Percentiles rank a stretch among this genome's conserved stretches.
These are phyloP conservation scores for Agriopis aurantiaria DNA, from an alignment of 2,888 invertebrate genomes.

Conservation along the genomic window DNA sequence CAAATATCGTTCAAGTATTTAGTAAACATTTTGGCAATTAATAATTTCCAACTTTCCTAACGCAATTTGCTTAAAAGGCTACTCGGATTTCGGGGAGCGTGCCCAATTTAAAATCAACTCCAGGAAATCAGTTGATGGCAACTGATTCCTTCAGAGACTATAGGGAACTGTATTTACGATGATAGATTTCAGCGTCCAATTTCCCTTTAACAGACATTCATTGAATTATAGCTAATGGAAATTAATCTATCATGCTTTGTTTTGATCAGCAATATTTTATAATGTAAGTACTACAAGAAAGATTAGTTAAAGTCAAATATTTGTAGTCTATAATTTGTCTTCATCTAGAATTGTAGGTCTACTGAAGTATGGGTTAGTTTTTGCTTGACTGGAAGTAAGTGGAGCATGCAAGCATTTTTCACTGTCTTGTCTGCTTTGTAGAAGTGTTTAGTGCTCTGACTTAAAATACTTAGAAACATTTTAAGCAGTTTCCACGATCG, in stretches of 20 bases:
- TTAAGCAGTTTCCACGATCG: constrained; percentile 20
- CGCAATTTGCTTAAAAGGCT: constrained; percentile 38
- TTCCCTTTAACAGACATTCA: constrained; percentile 66
- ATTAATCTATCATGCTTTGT: constrained; percentile 52
- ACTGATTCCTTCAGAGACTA: constrained; percentile 59
- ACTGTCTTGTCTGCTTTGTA: too few relatives aligned
- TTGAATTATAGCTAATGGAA: constrained; percentile 64
- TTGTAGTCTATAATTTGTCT: constrained; percentile 9
- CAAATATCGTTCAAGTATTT: constrained; percentile 39
- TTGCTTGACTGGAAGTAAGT: constrained; percentile 7
- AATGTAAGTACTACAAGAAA: neutral
- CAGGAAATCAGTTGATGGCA: constrained; percentile 56
- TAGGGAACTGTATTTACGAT: constrained; percentile 64
- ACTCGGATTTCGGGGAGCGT: constrained; percentile 34
- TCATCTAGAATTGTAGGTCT: constrained; percentile 8
- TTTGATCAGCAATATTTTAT: constrained; percentile 39
- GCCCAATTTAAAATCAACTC: constrained; percentile 40
- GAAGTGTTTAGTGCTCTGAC: too few relatives aligned
- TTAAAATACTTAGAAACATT: neutral
- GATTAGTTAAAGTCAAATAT: neutral
- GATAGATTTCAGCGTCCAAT: constrained; percentile 74
- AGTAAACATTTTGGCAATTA: constrained; percentile 41
- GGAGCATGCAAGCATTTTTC: too few relatives aligned
- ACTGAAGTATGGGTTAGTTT: constrained; percentile 14
- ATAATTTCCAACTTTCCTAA: constrained; percentile 37